phyloP scores from a whole-genome alignment of 2,888 invertebrate species.

The Stratiomys singularior region DNA sequence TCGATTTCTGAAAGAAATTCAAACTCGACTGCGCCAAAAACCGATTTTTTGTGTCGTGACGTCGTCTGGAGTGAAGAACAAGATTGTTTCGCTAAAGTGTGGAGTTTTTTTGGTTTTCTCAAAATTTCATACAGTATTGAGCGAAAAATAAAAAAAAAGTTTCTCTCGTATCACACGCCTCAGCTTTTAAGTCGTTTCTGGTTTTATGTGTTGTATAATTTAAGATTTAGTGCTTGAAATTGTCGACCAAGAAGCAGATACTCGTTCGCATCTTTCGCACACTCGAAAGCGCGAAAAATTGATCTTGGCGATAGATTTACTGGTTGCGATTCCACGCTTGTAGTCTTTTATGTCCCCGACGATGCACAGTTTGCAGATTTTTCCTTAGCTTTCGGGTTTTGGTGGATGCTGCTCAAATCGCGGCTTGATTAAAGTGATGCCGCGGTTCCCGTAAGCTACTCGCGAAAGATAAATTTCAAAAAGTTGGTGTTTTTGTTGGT shows the following conservation, averaged over 20 bases:
- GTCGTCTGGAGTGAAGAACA: not conserved
- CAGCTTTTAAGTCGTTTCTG: not conserved
- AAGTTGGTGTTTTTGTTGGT: not conserved
- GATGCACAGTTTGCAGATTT: conserved; percentile 1
- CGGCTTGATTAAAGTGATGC: conserved; percentile 8
- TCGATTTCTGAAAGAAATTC: conserved; percentile 20
- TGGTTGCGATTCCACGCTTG: conserved; percentile 12
- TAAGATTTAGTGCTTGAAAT: not conserved
- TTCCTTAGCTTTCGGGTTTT: conserved; percentile 1
- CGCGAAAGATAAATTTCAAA: not conserved
- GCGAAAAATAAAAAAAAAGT: not conserved
- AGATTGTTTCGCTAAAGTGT: conserved; percentile 7
- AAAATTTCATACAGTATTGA: not conserved
- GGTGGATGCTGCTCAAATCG: not conserved
- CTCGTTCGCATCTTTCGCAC: not conserved
- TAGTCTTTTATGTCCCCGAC: not conserved
- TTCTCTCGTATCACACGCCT: conserved; percentile 7
- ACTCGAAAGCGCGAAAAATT: too few species aligned
- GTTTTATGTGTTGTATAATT: not conserved
- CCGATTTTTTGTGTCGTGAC: not conserved
- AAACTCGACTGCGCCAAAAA: not conserved
- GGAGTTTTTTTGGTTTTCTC: not conserved
- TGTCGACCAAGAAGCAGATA: not conserved
- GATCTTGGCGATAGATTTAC: not conserved
- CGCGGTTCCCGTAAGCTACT: not conserved